Conservation (phyloP, 2,888 invertebrate species). For the Mythimna loreyi region DNA sequence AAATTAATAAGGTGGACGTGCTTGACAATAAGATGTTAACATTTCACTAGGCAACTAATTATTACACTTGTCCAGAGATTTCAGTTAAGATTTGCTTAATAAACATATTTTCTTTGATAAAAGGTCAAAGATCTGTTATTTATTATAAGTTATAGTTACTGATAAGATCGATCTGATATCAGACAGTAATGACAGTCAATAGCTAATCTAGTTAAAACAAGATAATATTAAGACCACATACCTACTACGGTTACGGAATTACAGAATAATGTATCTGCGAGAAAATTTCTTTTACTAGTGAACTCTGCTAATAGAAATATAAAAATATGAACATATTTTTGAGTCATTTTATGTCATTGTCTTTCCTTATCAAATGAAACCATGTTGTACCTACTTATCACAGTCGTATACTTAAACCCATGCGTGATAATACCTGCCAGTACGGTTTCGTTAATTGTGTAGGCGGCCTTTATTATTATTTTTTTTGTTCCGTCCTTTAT, state of each 20-base stretch:
- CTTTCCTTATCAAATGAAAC: conserved; percentile 33
- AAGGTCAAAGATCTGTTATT: conserved; percentile 18
- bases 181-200: neutral
- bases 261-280: too few species aligned
- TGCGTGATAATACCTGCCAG: conserved; percentile 13
- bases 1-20: too few species aligned
- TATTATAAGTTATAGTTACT: conserved; percentile 9
- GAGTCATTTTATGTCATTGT: conserved; percentile 23
- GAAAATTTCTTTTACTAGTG: too few species aligned
- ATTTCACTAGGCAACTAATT: conserved; percentile 3
- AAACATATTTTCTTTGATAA: conserved; percentile 8
- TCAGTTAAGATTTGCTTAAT: neutral
- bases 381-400: conserved; percentile 14
- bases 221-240: neutral
- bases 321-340: too few species aligned
- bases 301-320: too few species aligned
- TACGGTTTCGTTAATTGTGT: conserved; percentile 9
- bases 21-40: too few species aligned
- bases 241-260: neutral
- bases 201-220: conserved; percentile 7
- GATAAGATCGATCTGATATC: conserved; percentile 34
- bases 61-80: conserved; percentile 3
- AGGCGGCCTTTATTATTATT: neutral
- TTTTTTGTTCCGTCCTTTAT: neutral
- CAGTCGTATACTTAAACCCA: neutral